These are phyloP conservation scores for Donacobius atricapilla DNA, from an alignment of 2,113 vertebrate species.

Conservation along the genomic window DNA sequence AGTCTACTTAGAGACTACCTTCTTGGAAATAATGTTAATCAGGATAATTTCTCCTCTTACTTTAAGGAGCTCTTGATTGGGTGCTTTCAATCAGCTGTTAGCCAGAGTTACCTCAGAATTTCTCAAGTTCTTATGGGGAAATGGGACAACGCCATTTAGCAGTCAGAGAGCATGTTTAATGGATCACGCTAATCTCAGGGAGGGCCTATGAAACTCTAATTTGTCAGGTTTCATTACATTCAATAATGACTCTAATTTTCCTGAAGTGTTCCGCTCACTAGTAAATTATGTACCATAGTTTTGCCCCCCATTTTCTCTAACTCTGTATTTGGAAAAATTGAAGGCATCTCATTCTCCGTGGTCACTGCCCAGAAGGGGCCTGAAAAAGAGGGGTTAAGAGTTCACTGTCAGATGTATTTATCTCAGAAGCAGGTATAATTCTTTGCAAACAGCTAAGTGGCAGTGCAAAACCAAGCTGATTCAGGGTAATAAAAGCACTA, in stretches of 20 bases:
- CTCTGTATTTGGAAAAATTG: not conserved
- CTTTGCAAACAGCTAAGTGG: not conserved
- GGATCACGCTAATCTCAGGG: constrained; percentile 49
- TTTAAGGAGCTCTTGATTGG: constrained; percentile 24
- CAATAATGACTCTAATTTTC: constrained; percentile 40
- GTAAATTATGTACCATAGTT: constrained; percentile 24
- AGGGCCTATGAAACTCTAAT: constrained; percentile 58
- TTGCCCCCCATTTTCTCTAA: constrained; percentile 33
- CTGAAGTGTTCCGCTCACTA: constrained; percentile 47
- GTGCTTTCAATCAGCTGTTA: constrained; percentile 37
- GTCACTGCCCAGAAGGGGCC: not conserved
- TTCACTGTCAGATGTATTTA: constrained; percentile 17
- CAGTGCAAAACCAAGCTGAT: constrained; percentile 35
- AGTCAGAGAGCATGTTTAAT: constrained; percentile 54
- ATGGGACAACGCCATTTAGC: constrained; percentile 41
- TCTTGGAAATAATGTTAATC: constrained; percentile 61
- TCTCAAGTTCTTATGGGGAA: not conserved
- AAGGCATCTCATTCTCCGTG: not conserved
- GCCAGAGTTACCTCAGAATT: constrained; percentile 20
- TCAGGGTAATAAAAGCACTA: constrained; percentile 59
- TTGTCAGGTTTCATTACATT: constrained; percentile 70
- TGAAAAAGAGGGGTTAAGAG: not conserved
- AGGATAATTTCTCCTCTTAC: constrained; percentile 36
- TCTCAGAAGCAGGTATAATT: constrained; percentile 35
- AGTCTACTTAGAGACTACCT: constrained; percentile 23